Conservation (phyloP, 2,888 invertebrate species). For the Oscheius onirici region DNA sequence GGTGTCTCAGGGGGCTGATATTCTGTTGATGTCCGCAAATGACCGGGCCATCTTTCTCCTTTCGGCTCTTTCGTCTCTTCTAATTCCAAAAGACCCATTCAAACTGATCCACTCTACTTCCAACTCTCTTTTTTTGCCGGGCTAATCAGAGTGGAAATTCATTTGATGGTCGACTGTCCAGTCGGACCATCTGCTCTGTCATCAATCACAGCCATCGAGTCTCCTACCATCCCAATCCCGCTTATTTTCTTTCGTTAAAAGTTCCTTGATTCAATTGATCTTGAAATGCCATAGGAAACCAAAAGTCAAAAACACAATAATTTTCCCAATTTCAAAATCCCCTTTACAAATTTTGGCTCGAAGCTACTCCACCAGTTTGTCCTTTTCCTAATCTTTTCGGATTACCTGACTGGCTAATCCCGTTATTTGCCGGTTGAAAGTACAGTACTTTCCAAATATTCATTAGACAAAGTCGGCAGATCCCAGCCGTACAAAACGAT, state of each 20-base stretch:
- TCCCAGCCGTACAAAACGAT: not conserved
- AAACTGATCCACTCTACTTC: not conserved
- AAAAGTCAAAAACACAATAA: too few species aligned
- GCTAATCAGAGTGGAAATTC: too few species aligned
- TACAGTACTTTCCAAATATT: not conserved
- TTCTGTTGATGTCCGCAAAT: constrained; percentile 20
- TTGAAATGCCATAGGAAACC: too few species aligned
- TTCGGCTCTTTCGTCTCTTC: not conserved
- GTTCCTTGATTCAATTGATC: too few species aligned
- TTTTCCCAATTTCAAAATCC: too few species aligned
- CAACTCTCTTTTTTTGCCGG: not conserved
- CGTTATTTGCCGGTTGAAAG: not conserved
- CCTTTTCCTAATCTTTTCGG: not conserved
- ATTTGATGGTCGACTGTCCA: too few species aligned
- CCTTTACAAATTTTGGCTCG: too few species aligned
- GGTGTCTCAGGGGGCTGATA: constrained; percentile 16
- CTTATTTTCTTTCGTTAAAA: too few species aligned
- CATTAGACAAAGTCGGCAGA: not conserved
- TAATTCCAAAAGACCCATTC: constrained; percentile 3
- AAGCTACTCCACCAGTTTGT: not conserved
- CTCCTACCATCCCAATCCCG: too few species aligned
- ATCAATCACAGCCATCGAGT: too few species aligned
- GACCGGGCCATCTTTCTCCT: constrained; percentile 1
- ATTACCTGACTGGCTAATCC: too few species aligned
- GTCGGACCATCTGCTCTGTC: too few species aligned